Conservation (phyloP, 2,113 vertebrate genomes). For the Tragelaphus strepsiceros region DNA sequence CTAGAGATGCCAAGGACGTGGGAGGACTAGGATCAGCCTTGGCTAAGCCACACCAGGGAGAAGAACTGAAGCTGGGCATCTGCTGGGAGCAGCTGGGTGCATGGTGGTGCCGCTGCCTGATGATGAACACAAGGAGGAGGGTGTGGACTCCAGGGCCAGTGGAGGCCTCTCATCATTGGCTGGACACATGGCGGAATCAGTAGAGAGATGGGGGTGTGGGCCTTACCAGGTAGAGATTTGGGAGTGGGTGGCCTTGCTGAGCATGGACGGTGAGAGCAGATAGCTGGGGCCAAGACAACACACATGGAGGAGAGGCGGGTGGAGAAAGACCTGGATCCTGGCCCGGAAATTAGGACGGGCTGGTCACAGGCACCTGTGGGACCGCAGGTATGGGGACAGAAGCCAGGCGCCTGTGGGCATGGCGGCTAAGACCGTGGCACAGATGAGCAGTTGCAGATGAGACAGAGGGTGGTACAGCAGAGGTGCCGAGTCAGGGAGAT, state of each 20-base stretch:
- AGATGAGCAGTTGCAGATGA: fast-evolving
- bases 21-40: fast-evolving
- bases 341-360: fast-evolving
- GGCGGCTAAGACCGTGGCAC: neutral
- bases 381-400: fast-evolving
- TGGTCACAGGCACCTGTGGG: neutral
- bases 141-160: fast-evolving
- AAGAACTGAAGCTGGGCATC: neutral
- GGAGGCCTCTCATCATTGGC: fast-evolving
- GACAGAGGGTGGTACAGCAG: fast-evolving
- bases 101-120: fast-evolving
- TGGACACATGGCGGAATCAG: fast-evolving
- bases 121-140: fast-evolving
- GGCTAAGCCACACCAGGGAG: neutral
- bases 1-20: fast-evolving
- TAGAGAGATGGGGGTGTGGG: fast-evolving
- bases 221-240: fast-evolving
- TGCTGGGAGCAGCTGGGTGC: fast-evolving
- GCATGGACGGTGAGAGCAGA: fast-evolving
- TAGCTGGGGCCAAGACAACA: neutral
- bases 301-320: fast-evolving
- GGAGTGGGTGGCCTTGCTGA: fast-evolving
- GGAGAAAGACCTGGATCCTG: fast-evolving
- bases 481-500: fast-evolving
- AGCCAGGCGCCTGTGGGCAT: fast-evolving